These are phyloP conservation scores for Pampus argenteus DNA, from an alignment of 2,797 vertebrate genomes.

Conservation along the genomic window DNA sequence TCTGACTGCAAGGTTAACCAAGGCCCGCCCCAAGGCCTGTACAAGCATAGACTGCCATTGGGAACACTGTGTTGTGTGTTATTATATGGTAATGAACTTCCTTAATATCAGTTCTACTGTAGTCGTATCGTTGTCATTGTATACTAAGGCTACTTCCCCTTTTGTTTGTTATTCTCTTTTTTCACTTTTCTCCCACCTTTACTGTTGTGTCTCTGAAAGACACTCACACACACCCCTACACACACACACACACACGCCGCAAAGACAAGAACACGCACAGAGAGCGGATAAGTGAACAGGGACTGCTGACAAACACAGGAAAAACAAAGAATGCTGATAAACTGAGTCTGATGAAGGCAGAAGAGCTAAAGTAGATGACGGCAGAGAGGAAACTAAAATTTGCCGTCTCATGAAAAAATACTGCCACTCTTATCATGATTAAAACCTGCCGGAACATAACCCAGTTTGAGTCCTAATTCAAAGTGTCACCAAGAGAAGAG, in stretches of 20 bases:
- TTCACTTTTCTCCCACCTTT: too few relatives aligned
- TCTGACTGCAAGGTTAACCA: too few relatives aligned
- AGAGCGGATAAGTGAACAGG: not conserved
- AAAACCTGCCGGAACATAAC: not conserved
- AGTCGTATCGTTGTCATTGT: too few relatives aligned
- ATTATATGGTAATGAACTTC: too few relatives aligned
- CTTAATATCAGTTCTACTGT: too few relatives aligned
- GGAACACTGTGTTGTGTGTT: too few relatives aligned
- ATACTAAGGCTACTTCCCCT: too few relatives aligned
- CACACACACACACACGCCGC: not conserved
- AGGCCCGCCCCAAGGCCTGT: too few relatives aligned
- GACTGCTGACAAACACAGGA: not conserved
- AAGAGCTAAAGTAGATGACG: not conserved
- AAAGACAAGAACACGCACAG: not conserved
- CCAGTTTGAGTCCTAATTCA: slow-evolving; percentile 9
- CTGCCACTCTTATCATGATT: not conserved
- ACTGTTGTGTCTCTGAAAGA: slow-evolving; percentile 48
- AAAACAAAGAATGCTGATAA: not conserved
- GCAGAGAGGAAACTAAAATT: not conserved
- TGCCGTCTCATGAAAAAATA: not conserved
- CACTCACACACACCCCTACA: slow-evolving; percentile 23
- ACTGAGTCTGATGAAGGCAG: not conserved
- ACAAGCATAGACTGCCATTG: too few relatives aligned
- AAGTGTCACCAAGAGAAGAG: not conserved
- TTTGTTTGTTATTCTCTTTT: too few relatives aligned